Percentiles rank a stretch among this genome's conserved stretches.
Conservation (phyloP, 2,113 vertebrate genomes). For the Cricetomys ansorgei region DNA sequence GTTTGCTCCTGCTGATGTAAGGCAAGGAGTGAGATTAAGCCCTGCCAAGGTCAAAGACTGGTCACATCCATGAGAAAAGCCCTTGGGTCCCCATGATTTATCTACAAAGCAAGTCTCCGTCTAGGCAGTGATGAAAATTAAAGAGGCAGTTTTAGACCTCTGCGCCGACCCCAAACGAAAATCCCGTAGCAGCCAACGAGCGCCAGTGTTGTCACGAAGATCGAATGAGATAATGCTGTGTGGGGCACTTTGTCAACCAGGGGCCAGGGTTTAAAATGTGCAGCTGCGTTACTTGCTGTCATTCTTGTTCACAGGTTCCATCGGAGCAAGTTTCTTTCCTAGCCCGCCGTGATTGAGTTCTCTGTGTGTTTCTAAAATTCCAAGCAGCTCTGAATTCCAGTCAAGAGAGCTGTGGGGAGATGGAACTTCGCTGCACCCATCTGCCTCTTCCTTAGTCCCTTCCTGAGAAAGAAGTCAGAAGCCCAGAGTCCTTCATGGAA, state of each 20-base stretch:
- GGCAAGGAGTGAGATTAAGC: constrained; percentile 55
- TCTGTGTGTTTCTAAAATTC: not conserved
- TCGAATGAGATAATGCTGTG: constrained; percentile 66
- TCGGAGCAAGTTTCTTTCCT: not conserved
- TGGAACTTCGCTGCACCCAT: not conserved
- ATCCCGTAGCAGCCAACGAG: constrained; percentile 57
- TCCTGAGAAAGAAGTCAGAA: not conserved
- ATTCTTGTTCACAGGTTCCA: not conserved
- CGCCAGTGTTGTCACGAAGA: constrained; percentile 38
- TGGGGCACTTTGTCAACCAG: constrained; percentile 33
- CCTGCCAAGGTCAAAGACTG: constrained; percentile 42
- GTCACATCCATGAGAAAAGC: constrained; percentile 43
- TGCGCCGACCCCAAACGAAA: constrained; percentile 35
- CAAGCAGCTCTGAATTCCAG: not conserved
- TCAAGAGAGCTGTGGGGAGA: not conserved
- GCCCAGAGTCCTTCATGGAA: not conserved
- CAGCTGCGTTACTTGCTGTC: not conserved
- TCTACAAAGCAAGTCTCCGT: constrained; percentile 11
- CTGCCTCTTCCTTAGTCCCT: not conserved
- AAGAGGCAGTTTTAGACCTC: constrained; percentile 61
- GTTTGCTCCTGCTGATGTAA: constrained; percentile 55
- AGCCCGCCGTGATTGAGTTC: not conserved
- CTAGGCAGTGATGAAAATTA: constrained; percentile 62
- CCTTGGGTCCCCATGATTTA: constrained; percentile 47
- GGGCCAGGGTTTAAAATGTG: not conserved